Base-by-base conservation (phyloP, 2,113 vertebrate genomes). In the Puffinus mauretanicus region DNA sequence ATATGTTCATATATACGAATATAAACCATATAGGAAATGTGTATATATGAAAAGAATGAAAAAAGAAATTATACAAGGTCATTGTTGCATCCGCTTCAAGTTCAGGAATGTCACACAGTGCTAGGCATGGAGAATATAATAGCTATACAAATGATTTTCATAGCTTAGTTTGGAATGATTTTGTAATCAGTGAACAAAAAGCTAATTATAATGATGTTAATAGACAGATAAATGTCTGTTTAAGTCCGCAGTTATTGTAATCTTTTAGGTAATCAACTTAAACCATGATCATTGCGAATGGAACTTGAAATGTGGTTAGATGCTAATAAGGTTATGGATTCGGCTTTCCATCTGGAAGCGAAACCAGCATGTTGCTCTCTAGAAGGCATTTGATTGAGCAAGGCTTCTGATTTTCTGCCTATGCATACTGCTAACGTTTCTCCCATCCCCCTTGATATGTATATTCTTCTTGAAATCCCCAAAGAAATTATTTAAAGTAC, bases 241-340 rank as follows among this genome's bases (percentile, higher is more conserved):
- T 87, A 93, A 90, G 18, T 11, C 36, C 2, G 4, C 5, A 91
- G 40, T 46, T 94, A 30, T 40, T 73, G 26, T 30, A 87, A 12
- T 66, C 67, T 51, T 92, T 87, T 61, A 81, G 64, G 24, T 62
- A 95, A 93, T 85, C 18, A 71, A 2, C 36, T 94, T 90, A 95
- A 85, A 55, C 38, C 7, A 1, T 66, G 82, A 73, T 88, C 46
- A 62, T n/a, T 69, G 38, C 10, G 9, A 86, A 77, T 51, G n/a
- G n/a, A 92, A 86, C 62, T 65, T 93, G 75, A 77, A 90, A 54
- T 64, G 38, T n/a, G 21, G 57, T 91, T 90, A 70, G 15, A 46
- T 82, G 75, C 71, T 92, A 92, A 93, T 83, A 96, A 73, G 76
- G 75, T 86, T 88, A 70, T 55, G 38, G 65, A 81, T 77, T 91